Percentiles rank a stretch among this genome's conserved stretches.
These are phyloP conservation scores for Caenorhabditis parvicauda DNA, from an alignment of 2,888 invertebrate genomes.

Conservation along the genomic window DNA sequence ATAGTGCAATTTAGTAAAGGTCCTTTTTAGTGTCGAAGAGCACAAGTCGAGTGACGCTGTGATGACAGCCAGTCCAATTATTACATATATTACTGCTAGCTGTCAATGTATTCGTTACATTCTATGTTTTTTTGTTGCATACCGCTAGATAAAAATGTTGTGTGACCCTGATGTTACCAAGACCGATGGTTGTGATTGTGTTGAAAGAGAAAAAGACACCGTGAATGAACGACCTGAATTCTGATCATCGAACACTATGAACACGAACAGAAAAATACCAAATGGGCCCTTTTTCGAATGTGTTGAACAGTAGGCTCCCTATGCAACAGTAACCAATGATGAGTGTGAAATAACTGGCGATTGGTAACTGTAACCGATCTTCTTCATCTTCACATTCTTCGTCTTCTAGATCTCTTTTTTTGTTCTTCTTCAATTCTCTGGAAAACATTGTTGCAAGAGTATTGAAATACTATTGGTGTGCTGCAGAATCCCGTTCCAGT, in stretches of 20 bases:
- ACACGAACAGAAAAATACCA: slow-evolving; percentile 34
- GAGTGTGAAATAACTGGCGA: slow-evolving; percentile 62
- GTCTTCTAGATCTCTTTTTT: slow-evolving; percentile 34
- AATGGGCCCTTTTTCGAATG: slow-evolving; percentile 58
- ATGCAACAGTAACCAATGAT: slow-evolving; percentile 62
- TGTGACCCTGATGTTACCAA: slow-evolving; percentile 61
- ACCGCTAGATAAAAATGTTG: slow-evolving; percentile 53
- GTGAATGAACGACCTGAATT: slow-evolving; percentile 62
- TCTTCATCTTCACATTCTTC: slow-evolving; percentile 47
- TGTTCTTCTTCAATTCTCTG: slow-evolving; percentile 48
- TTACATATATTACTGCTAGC: slow-evolving; percentile 62
- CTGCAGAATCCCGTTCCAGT: neutral
- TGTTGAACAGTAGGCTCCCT: slow-evolving; percentile 58
- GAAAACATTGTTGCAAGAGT: slow-evolving; percentile 3
- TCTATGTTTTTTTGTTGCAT: neutral
- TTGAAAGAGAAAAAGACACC: slow-evolving; percentile 63
- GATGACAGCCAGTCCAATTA: slow-evolving; percentile 62
- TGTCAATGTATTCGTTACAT: slow-evolving; percentile 19
- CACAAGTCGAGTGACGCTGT: slow-evolving; percentile 62
- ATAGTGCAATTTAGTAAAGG: slow-evolving; percentile 63
- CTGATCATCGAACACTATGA: neutral
- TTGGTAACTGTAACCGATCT: slow-evolving; percentile 58
- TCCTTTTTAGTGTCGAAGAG: slow-evolving; percentile 61
- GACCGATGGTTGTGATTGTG: slow-evolving; percentile 63
- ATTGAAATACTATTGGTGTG: neutral